Base-by-base conservation (phyloP, 2,113 vertebrate species). In the Cyphomyrus discorhynchus region DNA sequence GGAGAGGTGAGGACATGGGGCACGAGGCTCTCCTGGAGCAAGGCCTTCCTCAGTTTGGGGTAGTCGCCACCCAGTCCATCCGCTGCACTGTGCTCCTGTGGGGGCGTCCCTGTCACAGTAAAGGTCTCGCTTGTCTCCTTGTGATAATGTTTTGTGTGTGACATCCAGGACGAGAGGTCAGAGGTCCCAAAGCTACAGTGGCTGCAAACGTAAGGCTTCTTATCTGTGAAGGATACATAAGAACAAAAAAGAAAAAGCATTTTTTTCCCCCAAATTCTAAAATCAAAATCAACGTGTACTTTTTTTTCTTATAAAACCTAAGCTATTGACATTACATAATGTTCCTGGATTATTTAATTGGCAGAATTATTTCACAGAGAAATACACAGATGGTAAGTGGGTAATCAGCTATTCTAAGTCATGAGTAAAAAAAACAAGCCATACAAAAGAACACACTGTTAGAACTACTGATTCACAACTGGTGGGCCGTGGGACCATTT, bases 141-240 rank as follows among this genome's bases (percentile, higher is more conserved):
- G 0, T 31, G 91, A 35, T 90, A 89, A 58, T 93, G 94, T 91
- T 92, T 93, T 83, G 94, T 86, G 0, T 93, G 93, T 89, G 94
- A 92, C 27, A 94, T 92, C 88, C 92, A 92, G 39, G 94, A 86
- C 0, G 95, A 92, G 0, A 93, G 92, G n/a, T 93, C 94, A 3
- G 95, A 93, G 87, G 93, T 93, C 0, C 96, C 93, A 90, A 96
- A 97, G 93, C 93, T 94, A 94, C 96, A 95, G 88, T 90, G 94
- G 91, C 92, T 94, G 93, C 95, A 95, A 89, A 93, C 74, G 90
- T 94, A 97, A 53, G 96, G 95, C 92, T 97, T 97, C 94, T 95
- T 94, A 93, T 97, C 98, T 99, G 94, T 89, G 93, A 70, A 92
- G 93, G 92, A 87, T 6, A 87, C n/a, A 21, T 49, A 0, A 70